Evolutionary conservation across 2,113 vertebrate species (phyloP), one percentile per base, ranked within the genome.

Genomic region (Bubo blakistoni): DNA sequence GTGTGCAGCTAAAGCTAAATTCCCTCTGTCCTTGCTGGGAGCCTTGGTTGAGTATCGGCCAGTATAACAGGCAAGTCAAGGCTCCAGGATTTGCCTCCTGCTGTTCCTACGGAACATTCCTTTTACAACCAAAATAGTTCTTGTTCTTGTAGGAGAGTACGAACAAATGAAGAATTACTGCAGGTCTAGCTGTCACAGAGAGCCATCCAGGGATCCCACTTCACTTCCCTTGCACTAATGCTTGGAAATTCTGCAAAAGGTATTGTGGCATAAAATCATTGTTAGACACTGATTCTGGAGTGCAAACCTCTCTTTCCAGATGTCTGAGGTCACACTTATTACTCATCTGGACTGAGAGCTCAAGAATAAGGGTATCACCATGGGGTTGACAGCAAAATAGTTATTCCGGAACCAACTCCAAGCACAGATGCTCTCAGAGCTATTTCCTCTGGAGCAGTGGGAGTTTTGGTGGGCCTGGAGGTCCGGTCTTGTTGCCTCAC

Each of bases 401-500:
- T 84, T 94, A 88, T 81, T 88, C 83, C n/a, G 47, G 91, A 95
- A 52, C 58, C 80, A 81, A 1, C 80, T 83, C 72, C 51, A 62
- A 91, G 76, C 76, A n/a, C 80, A 91, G 83, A 83, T 92, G 91
- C 91, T 95, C 86, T 94, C 76, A 51, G 51, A 95, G 80, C 72
- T 95, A 92, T 95, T 96, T 97, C 83, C 95, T 96, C 83, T 83
- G 82, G 95, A 93, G 92, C 82, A 90, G 88, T 97, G 96, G 95
- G 94, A 94, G 92, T 95, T 95, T 93, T 86, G 94, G 91, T 97
- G 96, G 92, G 95, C 94, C 46, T 94, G 83, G 63, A 96, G 94
- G 91, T 96, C 95, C 36, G 30, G 92, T 95, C 94, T 92, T 6
- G 0, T 52, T 74, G 54, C 84, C 47, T 76, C 81, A 40, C 70